Evolutionary conservation across 2,797 vertebrate species (phyloP).

Genomic region (Scyliorhinus canicula): DNA sequence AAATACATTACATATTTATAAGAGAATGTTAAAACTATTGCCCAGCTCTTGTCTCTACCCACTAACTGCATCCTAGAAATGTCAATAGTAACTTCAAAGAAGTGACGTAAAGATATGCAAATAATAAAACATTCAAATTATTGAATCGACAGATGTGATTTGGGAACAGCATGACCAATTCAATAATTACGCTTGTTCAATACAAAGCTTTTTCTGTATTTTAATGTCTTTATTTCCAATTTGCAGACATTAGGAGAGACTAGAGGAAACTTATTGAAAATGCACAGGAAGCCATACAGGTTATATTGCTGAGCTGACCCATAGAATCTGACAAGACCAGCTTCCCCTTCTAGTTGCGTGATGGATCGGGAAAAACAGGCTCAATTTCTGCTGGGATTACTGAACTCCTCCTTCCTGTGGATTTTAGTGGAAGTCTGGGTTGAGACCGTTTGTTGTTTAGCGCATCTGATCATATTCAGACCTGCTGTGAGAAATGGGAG

Average conservation of each 20-base stretch:
- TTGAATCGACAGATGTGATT: not conserved
- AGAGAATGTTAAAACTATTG: conserved; percentile 27
- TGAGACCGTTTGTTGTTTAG: not conserved
- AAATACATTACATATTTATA: conserved; percentile 30
- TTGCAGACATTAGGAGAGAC: not conserved
- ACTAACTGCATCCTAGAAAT: not conserved
- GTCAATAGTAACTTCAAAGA: not conserved
- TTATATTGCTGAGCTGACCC: not conserved
- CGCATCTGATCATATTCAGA: not conserved
- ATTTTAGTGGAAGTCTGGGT: not conserved
- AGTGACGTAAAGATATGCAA: not conserved
- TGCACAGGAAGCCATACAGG: not conserved
- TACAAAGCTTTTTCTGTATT: not conserved
- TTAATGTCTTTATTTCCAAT: not conserved
- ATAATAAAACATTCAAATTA: not conserved
- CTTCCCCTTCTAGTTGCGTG: not conserved
- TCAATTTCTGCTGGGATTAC: not conserved
- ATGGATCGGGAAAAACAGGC: not conserved
- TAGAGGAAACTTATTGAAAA: not conserved
- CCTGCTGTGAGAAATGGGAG: not conserved
- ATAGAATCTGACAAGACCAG: not conserved
- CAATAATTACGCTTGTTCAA: not conserved
- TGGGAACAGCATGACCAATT: not conserved
- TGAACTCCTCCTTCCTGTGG: not conserved
- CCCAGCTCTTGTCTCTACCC: not conserved